Percentiles rank a stretch among this genome's conserved stretches.
These are phyloP conservation scores for Drosophila hamatofila DNA, from an alignment of 2,888 invertebrate genomes.

Conservation along the genomic window DNA sequence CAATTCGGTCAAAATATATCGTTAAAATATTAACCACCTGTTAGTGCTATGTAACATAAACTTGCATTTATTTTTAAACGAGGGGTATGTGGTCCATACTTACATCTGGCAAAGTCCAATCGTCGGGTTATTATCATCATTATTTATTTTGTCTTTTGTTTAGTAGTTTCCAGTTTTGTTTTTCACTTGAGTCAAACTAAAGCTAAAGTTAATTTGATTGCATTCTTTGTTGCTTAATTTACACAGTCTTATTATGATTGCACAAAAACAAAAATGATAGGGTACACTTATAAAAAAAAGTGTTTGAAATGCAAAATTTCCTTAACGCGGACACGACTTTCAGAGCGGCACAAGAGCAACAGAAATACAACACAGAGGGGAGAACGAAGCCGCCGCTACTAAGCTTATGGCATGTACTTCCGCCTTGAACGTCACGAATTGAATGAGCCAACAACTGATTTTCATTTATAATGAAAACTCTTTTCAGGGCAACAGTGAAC, in stretches of 20 bases:
- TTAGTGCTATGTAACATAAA: conserved; percentile 9
- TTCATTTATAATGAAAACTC: conserved; percentile 83
- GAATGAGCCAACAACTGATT: conserved; percentile 83
- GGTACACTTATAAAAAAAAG: conserved; percentile 31
- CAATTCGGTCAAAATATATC: background rate
- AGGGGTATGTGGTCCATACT: conserved; percentile 9
- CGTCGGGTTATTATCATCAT: background rate
- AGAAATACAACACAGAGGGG: conserved; percentile 12
- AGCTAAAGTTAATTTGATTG: background rate
- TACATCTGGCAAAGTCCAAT: conserved; percentile 11
- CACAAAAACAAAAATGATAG: conserved; percentile 50
- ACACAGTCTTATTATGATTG: conserved; percentile 17
- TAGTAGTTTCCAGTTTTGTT: background rate
- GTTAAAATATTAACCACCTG: conserved; percentile 15
- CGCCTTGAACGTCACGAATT: conserved; percentile 83
- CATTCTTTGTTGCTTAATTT: background rate
- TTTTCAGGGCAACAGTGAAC: conserved; percentile 54
- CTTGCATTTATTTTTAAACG: too few relatives aligned
- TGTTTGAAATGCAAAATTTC: conserved; percentile 5
- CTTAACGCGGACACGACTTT: conserved; percentile 30
- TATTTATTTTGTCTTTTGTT: background rate
- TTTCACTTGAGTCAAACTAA: background rate
- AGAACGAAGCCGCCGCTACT: conserved; percentile 14
- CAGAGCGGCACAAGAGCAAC: conserved; percentile 33
- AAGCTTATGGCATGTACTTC: conserved; percentile 67